Conservation (phyloP, 1,140 invertebrate species). For the Tetragonula clypearis region DNA sequence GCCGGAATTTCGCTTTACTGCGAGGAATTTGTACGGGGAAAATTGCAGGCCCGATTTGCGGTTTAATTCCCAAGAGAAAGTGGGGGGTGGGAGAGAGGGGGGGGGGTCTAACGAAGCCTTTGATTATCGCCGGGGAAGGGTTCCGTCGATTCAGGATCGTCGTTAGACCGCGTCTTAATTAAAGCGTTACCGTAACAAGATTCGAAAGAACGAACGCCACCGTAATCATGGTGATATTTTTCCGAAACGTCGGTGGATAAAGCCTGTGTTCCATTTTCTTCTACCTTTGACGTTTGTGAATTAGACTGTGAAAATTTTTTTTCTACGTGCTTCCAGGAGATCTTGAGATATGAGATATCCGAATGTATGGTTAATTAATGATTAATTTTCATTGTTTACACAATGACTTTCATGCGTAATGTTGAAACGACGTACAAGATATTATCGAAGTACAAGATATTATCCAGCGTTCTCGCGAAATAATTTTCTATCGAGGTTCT, state of each 20-base stretch:
- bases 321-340: too few relatives aligned
- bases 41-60: constrained; percentile 46
- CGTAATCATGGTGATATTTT: background rate
- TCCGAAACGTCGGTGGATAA: background rate
- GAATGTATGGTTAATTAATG: too few relatives aligned
- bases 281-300: too few relatives aligned
- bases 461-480: too few relatives aligned
- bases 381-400: too few relatives aligned
- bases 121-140: constrained; percentile 39
- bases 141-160: constrained; percentile 25
- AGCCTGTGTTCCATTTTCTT: background rate
- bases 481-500: too few relatives aligned
- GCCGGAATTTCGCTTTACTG: constrained; percentile 25
- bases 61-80: constrained; percentile 35
- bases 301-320: too few relatives aligned
- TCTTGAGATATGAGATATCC: too few relatives aligned
- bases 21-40: constrained; percentile 23
- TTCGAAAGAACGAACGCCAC: constrained; percentile 30
- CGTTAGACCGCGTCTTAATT: constrained; percentile 42
- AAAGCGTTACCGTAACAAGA: constrained; percentile 32
- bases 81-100: background rate
- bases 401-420: too few relatives aligned
- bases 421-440: too few relatives aligned
- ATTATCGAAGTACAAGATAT: too few relatives aligned
- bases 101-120: constrained; percentile 37